Percentiles rank a stretch among this genome's conserved stretches.
These are phyloP conservation scores for Andrena bucephala DNA, from an alignment of 2,888 invertebrate species.

Conservation along the genomic window DNA sequence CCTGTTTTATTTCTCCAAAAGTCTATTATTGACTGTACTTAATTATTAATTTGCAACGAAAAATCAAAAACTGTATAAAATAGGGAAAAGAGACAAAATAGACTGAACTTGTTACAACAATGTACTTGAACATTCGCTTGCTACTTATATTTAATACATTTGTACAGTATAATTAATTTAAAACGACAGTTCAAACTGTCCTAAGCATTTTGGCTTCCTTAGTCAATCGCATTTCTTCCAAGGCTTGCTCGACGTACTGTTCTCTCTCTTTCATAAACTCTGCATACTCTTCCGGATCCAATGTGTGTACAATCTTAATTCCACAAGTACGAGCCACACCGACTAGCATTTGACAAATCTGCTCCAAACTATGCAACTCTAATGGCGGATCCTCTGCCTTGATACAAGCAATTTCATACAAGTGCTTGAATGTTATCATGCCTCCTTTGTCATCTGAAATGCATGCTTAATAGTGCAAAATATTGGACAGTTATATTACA, in stretches of 20 bases:
- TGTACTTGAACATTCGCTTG: not conserved
- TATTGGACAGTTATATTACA: not conserved
- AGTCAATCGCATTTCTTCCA: constrained; percentile 91
- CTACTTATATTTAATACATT: constrained; percentile 21
- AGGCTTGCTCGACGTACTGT: constrained; percentile 90
- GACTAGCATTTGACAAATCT: constrained; percentile 93
- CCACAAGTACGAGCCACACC: constrained; percentile 93
- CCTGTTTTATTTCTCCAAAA: no score
- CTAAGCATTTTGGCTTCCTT: constrained; percentile 96
- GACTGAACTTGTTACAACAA: not conserved
- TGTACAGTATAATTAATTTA: constrained; percentile 16
- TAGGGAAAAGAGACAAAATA: not conserved
- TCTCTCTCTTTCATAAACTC: constrained; percentile 93
- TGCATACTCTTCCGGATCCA: constrained; percentile 93
- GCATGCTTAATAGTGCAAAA: constrained; percentile 1
- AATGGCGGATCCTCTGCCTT: constrained; percentile 94
- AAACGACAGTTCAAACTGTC: constrained; percentile 86
- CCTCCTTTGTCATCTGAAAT: constrained; percentile 90
- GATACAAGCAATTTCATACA: constrained; percentile 99
- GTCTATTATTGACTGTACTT: no score
- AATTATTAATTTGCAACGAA: no score
- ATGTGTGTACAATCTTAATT: constrained; percentile 92
- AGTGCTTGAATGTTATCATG: constrained; percentile 96
- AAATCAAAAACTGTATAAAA: not conserved
- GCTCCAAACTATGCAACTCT: constrained; percentile 88